phyloP scores from a whole-genome alignment of 92 coral and sea anemone genomes.

The Porites rus region DNA sequence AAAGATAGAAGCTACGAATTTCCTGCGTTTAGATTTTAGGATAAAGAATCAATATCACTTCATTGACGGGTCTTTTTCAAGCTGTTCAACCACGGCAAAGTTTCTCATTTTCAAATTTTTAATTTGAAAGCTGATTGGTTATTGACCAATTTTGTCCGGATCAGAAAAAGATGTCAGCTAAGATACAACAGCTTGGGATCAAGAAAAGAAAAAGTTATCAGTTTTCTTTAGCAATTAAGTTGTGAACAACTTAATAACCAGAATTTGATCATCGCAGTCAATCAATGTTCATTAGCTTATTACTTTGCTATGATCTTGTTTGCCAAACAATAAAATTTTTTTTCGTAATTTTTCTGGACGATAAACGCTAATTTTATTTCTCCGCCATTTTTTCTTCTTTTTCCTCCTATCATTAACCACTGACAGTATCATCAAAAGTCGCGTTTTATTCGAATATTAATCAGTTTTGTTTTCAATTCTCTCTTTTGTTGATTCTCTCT shows the following conservation, averaged over 20 bases:
- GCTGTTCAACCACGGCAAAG: not conserved
- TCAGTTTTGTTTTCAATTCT: too few species aligned
- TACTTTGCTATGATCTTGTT: too few species aligned
- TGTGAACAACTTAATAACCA: not conserved
- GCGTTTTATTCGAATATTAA: too few species aligned
- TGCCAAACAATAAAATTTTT: too few species aligned
- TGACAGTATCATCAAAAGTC: too few species aligned
- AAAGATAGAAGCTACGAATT: conserved; percentile 2
- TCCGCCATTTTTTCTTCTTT: too few species aligned
- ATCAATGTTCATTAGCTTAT: too few species aligned
- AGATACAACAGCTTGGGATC: not conserved
- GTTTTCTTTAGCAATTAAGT: not conserved
- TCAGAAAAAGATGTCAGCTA: not conserved
- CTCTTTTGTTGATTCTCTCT: too few species aligned
- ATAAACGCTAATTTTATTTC: too few species aligned
- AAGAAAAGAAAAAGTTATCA: not conserved
- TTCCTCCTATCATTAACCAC: too few species aligned
- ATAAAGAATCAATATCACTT: not conserved
- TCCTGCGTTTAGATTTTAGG: conserved; percentile 22
- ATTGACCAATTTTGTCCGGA: not conserved
- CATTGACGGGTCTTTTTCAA: not conserved
- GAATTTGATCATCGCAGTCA: not conserved
- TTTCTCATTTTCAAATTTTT: not conserved
- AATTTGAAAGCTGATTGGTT: not conserved
- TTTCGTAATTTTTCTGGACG: too few species aligned